Percentiles rank a stretch among this genome's conserved stretches.
Conservation (phyloP, 2,888 invertebrate genomes). For the Athrips mouffetella region DNA sequence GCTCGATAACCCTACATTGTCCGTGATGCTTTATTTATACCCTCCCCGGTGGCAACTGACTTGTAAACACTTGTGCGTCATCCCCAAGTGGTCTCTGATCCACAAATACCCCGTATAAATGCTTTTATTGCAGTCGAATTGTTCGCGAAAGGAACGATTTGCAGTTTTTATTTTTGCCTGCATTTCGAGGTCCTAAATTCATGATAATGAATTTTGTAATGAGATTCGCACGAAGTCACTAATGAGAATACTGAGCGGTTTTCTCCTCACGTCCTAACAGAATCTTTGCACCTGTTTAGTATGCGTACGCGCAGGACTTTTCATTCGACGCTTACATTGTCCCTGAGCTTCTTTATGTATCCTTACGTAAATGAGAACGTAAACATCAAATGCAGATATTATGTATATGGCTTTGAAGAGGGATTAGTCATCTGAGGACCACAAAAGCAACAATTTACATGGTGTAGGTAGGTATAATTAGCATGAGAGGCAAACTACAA, state of each 20-base stretch:
- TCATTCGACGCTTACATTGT: background rate
- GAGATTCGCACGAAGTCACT: conserved; percentile 30
- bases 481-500: background rate
- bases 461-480: conserved; percentile 3
- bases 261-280: conserved; percentile 13
- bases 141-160: conserved; percentile 14
- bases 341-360: background rate
- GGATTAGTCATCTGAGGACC: conserved; percentile 2
- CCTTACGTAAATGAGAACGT: background rate
- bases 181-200: background rate
- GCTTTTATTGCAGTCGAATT: conserved; percentile 33
- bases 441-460: background rate
- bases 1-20: conserved; percentile 59
- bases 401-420: background rate
- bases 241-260: conserved; percentile 27
- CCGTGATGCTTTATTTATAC: conserved; percentile 62
- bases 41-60: conserved; percentile 61
- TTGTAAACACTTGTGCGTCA: conserved; percentile 70
- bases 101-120: conserved; percentile 59
- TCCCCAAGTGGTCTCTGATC: conserved; percentile 54
- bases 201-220: conserved; percentile 23
- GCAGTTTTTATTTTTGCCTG: background rate
- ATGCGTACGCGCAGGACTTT: conserved; percentile 23
- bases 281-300: conserved; percentile 31
- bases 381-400: background rate